Conservation (phyloP, 1,140 invertebrate species). For the Potamilus streckersoni region DNA sequence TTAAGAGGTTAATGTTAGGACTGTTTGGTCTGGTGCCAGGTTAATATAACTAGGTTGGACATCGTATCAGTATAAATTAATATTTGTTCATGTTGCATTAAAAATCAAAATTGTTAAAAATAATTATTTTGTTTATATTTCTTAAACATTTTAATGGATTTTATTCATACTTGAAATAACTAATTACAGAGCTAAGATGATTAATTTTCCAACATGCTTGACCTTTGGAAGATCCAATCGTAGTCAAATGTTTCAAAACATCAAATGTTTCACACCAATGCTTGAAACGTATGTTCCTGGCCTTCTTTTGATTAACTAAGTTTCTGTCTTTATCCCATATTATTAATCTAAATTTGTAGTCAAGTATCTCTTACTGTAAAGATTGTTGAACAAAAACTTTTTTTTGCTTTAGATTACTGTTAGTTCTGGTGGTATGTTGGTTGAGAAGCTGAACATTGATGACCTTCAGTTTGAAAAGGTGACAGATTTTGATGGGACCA, state of each 20-base stretch:
- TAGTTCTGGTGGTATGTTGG: constrained; percentile 71
- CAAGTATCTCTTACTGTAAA: background rate
- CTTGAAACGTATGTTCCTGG: background rate
- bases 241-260: background rate
- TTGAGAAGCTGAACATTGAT: constrained; percentile 67
- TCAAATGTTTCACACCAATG: background rate
- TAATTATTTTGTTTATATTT: too few species aligned
- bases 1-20: too few species aligned
- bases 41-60: too few species aligned
- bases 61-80: too few species aligned
- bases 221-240: too few species aligned
- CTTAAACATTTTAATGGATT: too few species aligned
- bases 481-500: constrained; percentile 69
- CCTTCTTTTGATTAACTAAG: background rate
- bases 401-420: constrained; percentile 64
- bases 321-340: background rate
- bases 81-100: too few species aligned
- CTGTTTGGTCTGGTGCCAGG: too few species aligned
- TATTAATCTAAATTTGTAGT: background rate
- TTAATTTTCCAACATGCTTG: too few species aligned
- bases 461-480: constrained; percentile 70
- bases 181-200: too few species aligned
- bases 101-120: too few species aligned
- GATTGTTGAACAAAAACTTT: constrained; percentile 1
- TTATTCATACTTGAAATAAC: too few species aligned